phyloP scores from a whole-genome alignment of 1,140 invertebrate species.

The Heliconius eleuchia region DNA sequence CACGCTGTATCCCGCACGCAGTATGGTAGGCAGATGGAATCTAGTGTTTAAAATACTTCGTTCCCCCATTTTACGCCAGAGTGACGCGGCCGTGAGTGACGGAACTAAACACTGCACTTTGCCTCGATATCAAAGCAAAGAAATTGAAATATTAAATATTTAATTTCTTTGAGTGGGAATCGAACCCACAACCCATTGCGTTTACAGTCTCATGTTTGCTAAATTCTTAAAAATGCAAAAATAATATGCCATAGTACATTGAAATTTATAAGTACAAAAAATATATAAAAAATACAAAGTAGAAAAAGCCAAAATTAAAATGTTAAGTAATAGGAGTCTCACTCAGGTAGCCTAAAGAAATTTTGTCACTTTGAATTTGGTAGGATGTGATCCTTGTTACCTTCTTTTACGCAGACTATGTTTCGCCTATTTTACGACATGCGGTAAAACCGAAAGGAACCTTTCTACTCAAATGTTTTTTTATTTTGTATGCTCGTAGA shows the following conservation, averaged over 20 bases:
- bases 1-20: too few species aligned
- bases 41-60: too few species aligned
- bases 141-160: too few species aligned
- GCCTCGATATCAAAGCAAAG: too few species aligned
- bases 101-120: too few species aligned
- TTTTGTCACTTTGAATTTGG: conserved; percentile 67
- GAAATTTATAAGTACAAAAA: neutral
- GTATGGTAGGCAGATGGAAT: too few species aligned
- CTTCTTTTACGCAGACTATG: conserved; percentile 60
- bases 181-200: too few species aligned
- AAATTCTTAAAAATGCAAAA: too few species aligned
- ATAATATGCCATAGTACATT: neutral
- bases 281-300: neutral
- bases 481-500: conserved; percentile 35
- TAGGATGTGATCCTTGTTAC: conserved; percentile 53
- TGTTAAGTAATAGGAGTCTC: neutral
- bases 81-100: too few species aligned
- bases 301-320: neutral
- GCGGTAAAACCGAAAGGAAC: conserved; percentile 48
- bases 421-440: conserved; percentile 59
- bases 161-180: too few species aligned
- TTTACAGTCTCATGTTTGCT: too few species aligned
- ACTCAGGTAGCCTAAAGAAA: conserved; percentile 38
- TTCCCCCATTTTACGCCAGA: too few species aligned
- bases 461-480: conserved; percentile 42